These are phyloP conservation scores for Phyllopteryx taeniolatus DNA, from an alignment of 2,113 vertebrate genomes.

Conservation along the genomic window DNA sequence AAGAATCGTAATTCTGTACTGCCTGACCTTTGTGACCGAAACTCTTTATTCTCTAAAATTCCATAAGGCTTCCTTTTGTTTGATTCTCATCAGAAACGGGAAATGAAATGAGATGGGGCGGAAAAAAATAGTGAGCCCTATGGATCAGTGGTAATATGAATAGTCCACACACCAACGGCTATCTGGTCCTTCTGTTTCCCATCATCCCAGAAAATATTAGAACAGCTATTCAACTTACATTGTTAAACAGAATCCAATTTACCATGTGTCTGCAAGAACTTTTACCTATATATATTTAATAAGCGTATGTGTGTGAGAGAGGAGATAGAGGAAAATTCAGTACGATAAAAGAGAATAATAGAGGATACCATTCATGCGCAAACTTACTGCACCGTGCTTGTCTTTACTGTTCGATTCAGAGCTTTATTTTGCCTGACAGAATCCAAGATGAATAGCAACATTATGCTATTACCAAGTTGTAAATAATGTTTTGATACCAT, in stretches of 20 bases:
- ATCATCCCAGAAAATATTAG: constrained; percentile 76
- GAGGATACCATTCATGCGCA: constrained; percentile 38
- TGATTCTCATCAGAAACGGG: constrained; percentile 17
- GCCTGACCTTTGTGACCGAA: constrained; percentile 7
- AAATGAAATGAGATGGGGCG: constrained; percentile 27
- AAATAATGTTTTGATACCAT: not conserved
- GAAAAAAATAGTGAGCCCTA: constrained; percentile 27
- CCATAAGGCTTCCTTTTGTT: not conserved
- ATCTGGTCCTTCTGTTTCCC: constrained; percentile 72
- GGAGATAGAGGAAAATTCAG: constrained; percentile 13
- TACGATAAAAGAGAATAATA: constrained; percentile 44
- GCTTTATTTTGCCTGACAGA: not conserved
- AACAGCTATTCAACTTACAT: constrained; percentile 55
- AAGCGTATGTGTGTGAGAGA: constrained; percentile 26
- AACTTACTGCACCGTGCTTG: constrained; percentile 1
- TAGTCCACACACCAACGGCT: constrained; percentile 64
- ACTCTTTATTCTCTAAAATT: not conserved
- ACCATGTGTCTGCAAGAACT: constrained; percentile 60
- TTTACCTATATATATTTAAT: constrained; percentile 44
- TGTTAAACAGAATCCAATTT: constrained; percentile 73
- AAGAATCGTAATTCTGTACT: not conserved
- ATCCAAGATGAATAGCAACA: not conserved
- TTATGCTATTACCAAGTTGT: not conserved
- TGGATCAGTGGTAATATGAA: constrained; percentile 34
- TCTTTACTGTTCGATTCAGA: not conserved